Percentiles rank a stretch among this genome's conserved stretches.
Evolutionary conservation across 2,113 vertebrate genomes (phyloP).

Genomic region (Syrrhaptes paradoxus): DNA sequence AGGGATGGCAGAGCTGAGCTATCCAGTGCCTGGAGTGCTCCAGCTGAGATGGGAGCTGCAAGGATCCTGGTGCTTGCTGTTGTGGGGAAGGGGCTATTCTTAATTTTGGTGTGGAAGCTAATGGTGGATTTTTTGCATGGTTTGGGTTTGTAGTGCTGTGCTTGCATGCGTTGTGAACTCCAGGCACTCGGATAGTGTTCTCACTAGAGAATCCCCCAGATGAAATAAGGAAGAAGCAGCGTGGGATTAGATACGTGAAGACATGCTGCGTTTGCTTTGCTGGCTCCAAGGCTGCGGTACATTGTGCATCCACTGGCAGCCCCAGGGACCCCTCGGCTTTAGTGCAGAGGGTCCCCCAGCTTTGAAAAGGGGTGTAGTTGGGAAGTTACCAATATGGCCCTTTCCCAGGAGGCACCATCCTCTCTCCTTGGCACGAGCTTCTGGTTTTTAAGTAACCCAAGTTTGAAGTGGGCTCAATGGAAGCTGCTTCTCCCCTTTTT

Average conservation of each 20-base stretch:
- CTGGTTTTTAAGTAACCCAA: neutral
- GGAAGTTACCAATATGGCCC: neutral
- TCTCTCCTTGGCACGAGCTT: neutral
- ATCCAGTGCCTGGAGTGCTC: slow-evolving; percentile 1
- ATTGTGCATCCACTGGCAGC: neutral
- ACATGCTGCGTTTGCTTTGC: neutral
- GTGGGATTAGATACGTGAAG: neutral
- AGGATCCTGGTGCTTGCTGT: neutral
- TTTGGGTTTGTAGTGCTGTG: slow-evolving; percentile 10
- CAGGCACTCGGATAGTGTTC: neutral
- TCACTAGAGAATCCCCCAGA: neutral
- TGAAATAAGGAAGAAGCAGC: neutral
- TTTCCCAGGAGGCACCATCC: neutral
- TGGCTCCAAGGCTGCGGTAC: neutral
- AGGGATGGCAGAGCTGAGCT: neutral
- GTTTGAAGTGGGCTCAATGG: neutral
- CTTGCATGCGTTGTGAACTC: neutral
- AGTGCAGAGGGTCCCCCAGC: neutral
- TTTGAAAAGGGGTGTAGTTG: neutral
- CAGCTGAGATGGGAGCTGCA: neutral
- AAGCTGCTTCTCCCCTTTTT: neutral
- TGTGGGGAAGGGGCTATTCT: neutral
- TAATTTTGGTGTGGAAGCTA: neutral
- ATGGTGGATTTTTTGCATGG: neutral
- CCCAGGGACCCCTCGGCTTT: neutral